phyloP scores from a whole-genome alignment of 2,113 vertebrate species.

The Rhinopomastus cyanomelas region DNA sequence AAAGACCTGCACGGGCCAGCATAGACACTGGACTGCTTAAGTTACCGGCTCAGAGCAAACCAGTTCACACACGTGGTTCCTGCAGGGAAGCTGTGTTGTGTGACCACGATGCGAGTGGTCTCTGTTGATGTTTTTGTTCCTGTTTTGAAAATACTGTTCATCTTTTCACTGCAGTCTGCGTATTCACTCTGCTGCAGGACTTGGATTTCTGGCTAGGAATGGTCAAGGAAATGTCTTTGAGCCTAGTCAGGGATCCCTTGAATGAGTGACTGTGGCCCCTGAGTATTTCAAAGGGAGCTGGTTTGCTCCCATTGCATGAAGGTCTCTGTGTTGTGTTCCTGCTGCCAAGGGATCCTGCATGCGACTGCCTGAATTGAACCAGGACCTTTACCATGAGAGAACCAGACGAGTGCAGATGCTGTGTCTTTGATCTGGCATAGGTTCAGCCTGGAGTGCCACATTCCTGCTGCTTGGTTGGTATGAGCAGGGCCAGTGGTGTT shows the following conservation, averaged over 20 bases:
- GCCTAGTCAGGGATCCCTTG: background rate
- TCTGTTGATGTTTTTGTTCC: background rate
- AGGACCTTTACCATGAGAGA: background rate
- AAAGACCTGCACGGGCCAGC: background rate
- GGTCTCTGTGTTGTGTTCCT: background rate
- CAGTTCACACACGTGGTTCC: background rate
- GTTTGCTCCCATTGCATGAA: background rate
- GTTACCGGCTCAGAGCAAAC: background rate
- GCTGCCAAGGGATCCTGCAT: background rate
- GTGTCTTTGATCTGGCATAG: rapidly evolving
- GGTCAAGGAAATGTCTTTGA: background rate
- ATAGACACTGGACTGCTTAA: background rate
- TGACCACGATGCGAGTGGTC: background rate
- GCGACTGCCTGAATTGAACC: background rate
- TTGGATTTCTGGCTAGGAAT: background rate
- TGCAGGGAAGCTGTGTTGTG: background rate
- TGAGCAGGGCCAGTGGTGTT: background rate
- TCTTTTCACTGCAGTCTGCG: background rate
- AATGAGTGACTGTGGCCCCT: background rate
- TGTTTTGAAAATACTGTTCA: background rate
- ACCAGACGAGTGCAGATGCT: background rate
- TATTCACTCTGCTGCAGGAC: background rate
- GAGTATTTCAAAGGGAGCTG: background rate
- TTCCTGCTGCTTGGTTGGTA: background rate
- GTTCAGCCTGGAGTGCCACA: background rate